A percentile compares a stretch with the other conserved stretches of the same genome.
Evolutionary conservation across 2,888 invertebrate genomes (phyloP).

Genomic region (Amphipyra tragopoginis): DNA sequence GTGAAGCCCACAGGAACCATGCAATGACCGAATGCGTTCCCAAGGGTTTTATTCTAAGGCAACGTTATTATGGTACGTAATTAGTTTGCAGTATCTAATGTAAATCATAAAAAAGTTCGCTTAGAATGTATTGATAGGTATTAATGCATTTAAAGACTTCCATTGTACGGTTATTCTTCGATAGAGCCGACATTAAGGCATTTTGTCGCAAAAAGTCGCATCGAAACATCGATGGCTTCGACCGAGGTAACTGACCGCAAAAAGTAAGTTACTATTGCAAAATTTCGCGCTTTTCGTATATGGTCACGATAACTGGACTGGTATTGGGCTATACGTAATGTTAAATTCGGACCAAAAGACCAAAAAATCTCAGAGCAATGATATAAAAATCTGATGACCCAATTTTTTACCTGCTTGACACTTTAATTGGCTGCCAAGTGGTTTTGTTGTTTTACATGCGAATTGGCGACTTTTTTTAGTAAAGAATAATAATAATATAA

Average conservation of each 20-base stretch:
- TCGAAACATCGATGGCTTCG: constrained; percentile 25
- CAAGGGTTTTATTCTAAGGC: too few relatives aligned
- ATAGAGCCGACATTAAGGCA: constrained; percentile 25
- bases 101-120: too few relatives aligned
- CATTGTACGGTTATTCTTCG: constrained; percentile 6
- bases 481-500: constrained; percentile 2
- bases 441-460: constrained; percentile 11
- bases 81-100: too few relatives aligned
- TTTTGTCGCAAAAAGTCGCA: constrained; percentile 51
- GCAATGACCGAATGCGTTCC: too few relatives aligned
- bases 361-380: constrained; percentile 15
- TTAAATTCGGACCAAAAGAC: constrained; percentile 13
- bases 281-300: constrained; percentile 44
- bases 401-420: constrained; percentile 38
- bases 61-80: too few relatives aligned
- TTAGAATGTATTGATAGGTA: too few relatives aligned
- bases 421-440: constrained; percentile 31
- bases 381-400: constrained; percentile 18
- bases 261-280: constrained; percentile 42
- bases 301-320: constrained; percentile 29
- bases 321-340: constrained; percentile 7
- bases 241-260: constrained; percentile 46
- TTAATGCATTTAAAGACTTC: neutral
- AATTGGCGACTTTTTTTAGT: constrained; percentile 5
- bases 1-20: too few relatives aligned